These are phyloP conservation scores for Pseudococcus jackbeardsleyi DNA, from an alignment of 2,888 invertebrate genomes.

Conservation along the genomic window DNA sequence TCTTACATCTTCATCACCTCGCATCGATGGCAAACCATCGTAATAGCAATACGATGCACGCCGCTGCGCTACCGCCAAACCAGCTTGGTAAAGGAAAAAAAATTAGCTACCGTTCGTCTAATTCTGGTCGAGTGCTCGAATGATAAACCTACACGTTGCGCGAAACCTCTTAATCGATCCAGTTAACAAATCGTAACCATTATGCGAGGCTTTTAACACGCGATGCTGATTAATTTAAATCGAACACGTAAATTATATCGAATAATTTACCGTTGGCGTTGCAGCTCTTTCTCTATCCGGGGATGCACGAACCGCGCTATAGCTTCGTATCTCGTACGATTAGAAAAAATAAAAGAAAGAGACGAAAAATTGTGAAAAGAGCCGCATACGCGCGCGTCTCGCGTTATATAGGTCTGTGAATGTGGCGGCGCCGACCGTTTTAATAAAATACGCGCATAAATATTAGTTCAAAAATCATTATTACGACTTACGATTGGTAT, in stretches of 20 bases:
- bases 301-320: neutral
- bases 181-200: constrained; percentile 34
- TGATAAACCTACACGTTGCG: constrained; percentile 15
- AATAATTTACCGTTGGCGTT: neutral
- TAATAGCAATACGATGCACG: neutral
- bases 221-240: constrained; percentile 53
- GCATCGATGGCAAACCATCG: neutral
- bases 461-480: constrained; percentile 45
- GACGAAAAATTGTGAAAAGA: neutral
- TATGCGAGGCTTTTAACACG: constrained; percentile 55
- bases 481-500: neutral
- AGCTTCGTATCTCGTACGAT: too few relatives aligned
- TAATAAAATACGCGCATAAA: constrained; percentile 44
- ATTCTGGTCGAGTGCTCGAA: neutral
- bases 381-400: neutral
- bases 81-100: constrained; percentile 5
- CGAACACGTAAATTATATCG: constrained; percentile 47
- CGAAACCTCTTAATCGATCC: constrained; percentile 49
- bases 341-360: neutral
- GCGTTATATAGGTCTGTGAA: constrained; percentile 7
- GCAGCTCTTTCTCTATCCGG: neutral
- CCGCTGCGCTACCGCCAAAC: neutral
- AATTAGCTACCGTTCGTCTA: constrained; percentile 19
- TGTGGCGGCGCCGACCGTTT: neutral
- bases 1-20: neutral